Base-by-base conservation (phyloP, 2,888 invertebrate genomes). In the Hyalella azteca region DNA sequence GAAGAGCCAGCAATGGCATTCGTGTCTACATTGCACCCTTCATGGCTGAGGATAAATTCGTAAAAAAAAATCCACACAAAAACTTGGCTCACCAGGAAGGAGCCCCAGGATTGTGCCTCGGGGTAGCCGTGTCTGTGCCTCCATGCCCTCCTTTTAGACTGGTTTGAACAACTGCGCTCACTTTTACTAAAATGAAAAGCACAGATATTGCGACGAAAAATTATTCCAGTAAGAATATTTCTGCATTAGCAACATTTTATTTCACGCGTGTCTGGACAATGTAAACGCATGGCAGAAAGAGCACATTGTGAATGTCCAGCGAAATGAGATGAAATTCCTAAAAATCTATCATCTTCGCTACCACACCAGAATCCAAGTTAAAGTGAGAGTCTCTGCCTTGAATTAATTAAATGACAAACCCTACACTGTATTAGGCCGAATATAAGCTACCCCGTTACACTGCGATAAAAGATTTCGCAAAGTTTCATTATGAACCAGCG, bases 81-180 rank as follows among this genome's bases (percentile, higher is more conserved):
- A 66, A 36, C 66, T 66, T 32, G 39, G 19, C 66, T 66, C 36
- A 19, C 36, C 66, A 66, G 66, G 66, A 66, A 66, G 66, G 66
- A 45, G 66, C 36, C 39, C 15, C 19, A 15, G 66, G 36, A 66
- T 66, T 66, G 22, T 11, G 66, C 66, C 66, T 36, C 19, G 36
- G 3, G 36, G 66, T 36, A 36, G 19, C 36, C 36, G 4, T 36
- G 36, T 1, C 39, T 66, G 36, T 36, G 3, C 15, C 36, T 36
- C 66, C 36, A 13, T 59, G 66, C 15, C 39, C 66, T 36, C 66
- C 39, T 66, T 66, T 9, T 13, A 19, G 66, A 36, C 66, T n/a
- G 66, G 39, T 36, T 66, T 13, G 29, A 7, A 7, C 19, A 7
- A 36, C 26, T 32, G 29, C 32, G 15, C 66, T 66, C 39, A 36